Base-by-base conservation (phyloP, 2,113 vertebrate genomes). In the Oceanites oceanicus region DNA sequence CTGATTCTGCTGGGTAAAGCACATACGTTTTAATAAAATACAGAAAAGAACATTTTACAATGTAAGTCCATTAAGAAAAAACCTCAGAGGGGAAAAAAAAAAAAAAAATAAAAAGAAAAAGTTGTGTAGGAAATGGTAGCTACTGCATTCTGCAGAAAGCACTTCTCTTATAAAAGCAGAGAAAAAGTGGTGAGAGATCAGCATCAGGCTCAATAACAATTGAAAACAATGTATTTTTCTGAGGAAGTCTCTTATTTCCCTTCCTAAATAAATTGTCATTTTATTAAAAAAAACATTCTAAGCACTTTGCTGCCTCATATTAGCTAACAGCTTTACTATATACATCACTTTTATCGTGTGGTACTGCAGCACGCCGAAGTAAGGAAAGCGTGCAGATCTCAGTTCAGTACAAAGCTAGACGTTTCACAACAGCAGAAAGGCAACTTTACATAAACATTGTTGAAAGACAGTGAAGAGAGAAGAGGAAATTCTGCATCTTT, bases 391-490 rank as follows among this genome's bases (percentile, higher is more conserved):
- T 78, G 53, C n/a, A 32, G 92, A 75, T 68, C 49, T 82, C 71
- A 40, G 65, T 70, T 75, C 30, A 7, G 3, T 23, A 45, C 63
- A 87, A 75, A 94, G 58, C 71, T 66, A 58, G 66, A 73, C 2
- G 1, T 55, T 80, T 76, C 94, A 56, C 62, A 85, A 70, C 66
- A 85, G 74, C 86, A 96, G 49, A 87, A 92, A 83, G 45, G 62
- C 66, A 94, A 47, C 73, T 91, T 90, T 75, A 53, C 71, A 23
- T 94, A 95, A 93, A 90, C 59, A 92, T 85, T 75, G 84, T 49
- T 92, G 91, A 97, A 95, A 96, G 78, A 96, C 88, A 97, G 93
- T 80, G 90, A 92, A 36, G 92, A 96, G 72, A 96, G 67, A 78
- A 79, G 75, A 90, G 74, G 91, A 97, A 93, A 95, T 85, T 92